Percentiles rank a stretch among this genome's conserved stretches.
Conservation (phyloP, 1,140 invertebrate genomes). For the Orchesella cincta region DNA sequence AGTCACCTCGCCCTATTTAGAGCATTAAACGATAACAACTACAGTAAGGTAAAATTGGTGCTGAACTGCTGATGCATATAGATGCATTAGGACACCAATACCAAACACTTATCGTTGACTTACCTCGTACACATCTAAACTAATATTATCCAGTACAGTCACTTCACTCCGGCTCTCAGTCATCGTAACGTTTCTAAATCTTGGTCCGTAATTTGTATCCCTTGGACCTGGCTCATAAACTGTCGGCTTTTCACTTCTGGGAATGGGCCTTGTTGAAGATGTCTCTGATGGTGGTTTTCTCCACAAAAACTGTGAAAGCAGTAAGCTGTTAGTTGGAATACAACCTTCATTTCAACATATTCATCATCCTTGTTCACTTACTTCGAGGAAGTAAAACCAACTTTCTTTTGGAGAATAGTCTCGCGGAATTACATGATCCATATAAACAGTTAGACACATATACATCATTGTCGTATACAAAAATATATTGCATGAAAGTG, state of each 20-base stretch:
- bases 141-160: conserved; percentile 6
- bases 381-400: conserved; percentile 12
- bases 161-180: background rate
- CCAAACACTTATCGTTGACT: too few relatives aligned
- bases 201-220: background rate
- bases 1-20: conserved; percentile 5
- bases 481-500: background rate
- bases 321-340: background rate
- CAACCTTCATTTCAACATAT: too few relatives aligned
- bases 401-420: background rate
- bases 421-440: background rate
- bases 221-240: conserved; percentile 10
- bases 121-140: conserved; percentile 11
- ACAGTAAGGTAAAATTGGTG: background rate
- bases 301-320: background rate
- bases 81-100: background rate
- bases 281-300: background rate
- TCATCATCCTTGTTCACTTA: too few relatives aligned
- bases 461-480: background rate
- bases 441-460: background rate
- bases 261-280: conserved; percentile 7
- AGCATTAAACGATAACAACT: background rate
- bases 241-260: background rate
- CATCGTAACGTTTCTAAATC: background rate
- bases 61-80: too few relatives aligned